Base-by-base conservation (phyloP, 2,797 vertebrate genomes). In the Phalloptychus januarius region DNA sequence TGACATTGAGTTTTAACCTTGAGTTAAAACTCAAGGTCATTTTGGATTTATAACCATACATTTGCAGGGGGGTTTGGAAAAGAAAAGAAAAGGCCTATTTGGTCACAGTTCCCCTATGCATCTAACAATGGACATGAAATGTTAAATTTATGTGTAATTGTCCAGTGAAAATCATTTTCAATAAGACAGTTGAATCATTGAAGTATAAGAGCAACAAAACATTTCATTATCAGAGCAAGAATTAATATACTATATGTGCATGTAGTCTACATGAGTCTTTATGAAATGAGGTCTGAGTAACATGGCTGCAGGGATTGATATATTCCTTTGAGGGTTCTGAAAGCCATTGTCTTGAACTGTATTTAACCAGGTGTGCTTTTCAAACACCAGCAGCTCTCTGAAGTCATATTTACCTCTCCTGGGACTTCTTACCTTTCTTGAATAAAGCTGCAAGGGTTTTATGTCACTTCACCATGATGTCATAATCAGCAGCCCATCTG, bases 361-460 rank as follows among this genome's bases (percentile, higher is more conserved):
- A 18, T 20, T 63, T 58, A 44, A 45, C 52, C 73, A 61, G 40
- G 5, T 61, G 38, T 61, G 40, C 73, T 45, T 58, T 58, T 58
- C 18, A 28, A 58, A 42, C 54, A 31, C 38, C 5, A 20, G 25
- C 40, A 45, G 42, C 15, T 4, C 54, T 31, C n/a, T 16, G n/a
- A 33, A 56, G 10, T 28, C 56, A 23, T 77, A 54, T 58, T 38
- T 46, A 45, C 33, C n/a, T 45, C 67, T 70, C 40, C 3, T n/a
- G 40, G 67, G 67, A 70, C 12, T 6, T 45, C 36, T 45, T 70
- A 70, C 67, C 67, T 70, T 44, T 70, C 40, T 45, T 70, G 40
- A 70, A 70, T 45, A 44, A 70, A 45, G 67, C 67, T 70, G 67
- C 67, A 70, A 70, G 67, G 67, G 23, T 70, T 70, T 70, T 70